These are phyloP conservation scores for Castor canadensis DNA, from an alignment of 2,113 vertebrate genomes.

Conservation along the genomic window DNA sequence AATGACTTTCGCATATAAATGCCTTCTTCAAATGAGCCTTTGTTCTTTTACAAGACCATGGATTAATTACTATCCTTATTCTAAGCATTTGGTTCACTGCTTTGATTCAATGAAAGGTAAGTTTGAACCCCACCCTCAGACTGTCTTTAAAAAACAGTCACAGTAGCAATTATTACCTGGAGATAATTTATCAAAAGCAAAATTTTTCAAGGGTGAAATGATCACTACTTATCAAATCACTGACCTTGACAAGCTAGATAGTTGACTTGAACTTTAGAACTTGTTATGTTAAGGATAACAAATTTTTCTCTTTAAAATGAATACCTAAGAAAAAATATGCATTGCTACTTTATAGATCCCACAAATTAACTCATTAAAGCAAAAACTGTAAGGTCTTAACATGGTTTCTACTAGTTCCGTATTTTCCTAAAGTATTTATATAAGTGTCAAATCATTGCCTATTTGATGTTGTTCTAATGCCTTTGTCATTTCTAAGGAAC, in stretches of 20 bases:
- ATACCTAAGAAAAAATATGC: not conserved
- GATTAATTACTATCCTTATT: constrained; percentile 71
- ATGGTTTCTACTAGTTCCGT: not conserved
- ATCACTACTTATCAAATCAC: constrained; percentile 37
- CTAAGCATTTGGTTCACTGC: constrained; percentile 69
- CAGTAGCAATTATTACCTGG: constrained; percentile 63
- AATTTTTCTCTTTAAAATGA: constrained; percentile 20
- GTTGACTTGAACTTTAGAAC: constrained; percentile 33
- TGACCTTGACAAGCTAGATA: constrained; percentile 36
- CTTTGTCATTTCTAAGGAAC: constrained; percentile 29
- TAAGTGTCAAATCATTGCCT: not conserved
- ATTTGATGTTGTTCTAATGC: constrained; percentile 2
- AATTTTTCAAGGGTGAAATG: constrained; percentile 35
- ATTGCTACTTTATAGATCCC: not conserved
- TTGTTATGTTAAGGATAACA: not conserved
- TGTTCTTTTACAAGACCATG: constrained; percentile 60
- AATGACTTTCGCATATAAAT: constrained; percentile 68
- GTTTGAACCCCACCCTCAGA: constrained; percentile 61
- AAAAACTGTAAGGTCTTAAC: not conserved
- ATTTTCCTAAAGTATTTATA: constrained; percentile 7
- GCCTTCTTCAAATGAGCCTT: constrained; percentile 74
- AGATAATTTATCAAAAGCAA: constrained; percentile 64
- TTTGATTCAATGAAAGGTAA: constrained; percentile 75
- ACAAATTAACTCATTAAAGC: not conserved
- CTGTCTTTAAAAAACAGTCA: constrained; percentile 9